Evolutionary conservation across 1,140 invertebrate species (phyloP), one percentile per base, ranked within the genome.

Genomic region (Atta colombica): DNA sequence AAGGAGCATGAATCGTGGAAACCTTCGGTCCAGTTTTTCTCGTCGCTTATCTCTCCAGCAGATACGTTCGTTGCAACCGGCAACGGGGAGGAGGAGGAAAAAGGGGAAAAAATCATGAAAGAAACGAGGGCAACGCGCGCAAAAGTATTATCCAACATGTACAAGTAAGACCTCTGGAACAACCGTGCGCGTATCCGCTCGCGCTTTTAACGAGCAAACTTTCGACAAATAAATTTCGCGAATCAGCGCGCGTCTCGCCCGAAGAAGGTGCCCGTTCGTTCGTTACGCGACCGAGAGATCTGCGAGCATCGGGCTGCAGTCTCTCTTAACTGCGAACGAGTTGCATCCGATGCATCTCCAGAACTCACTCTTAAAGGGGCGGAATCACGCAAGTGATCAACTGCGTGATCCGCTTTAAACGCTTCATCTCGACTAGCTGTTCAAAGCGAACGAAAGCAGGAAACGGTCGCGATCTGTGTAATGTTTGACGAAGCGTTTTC

Each of bases 141-240:
- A 55, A 71, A 81, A 72, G 78, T 58, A 81, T 21, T 82, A 72
- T 72, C 51, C 49, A 21, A 21, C 66, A 8, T 14, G 51, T 55
- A 39, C 78, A 80, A 80, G 45, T 45, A 82, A 68, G 28, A 35
- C 25, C 45, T 63, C 28, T 18, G 49, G 25, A 39, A 69, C 39
- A 71, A 45, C 10, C 69, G 28, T 35, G 51, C n/a, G 21, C 35
- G 51, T 65, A 65, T 35, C 16, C 25, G 31, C 66, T 39, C 49
- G 65, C 39, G 77, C 85, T 89, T 91, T 91, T 91, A 90, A 90
- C 90, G 89, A 91, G 90, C 80, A 89, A 91, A 91, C 89, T 91
- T 91, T 89, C 77, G 63, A 77, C 90, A 89, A 91, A 91, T 91
- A 91, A 91, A 90, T 91, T 90, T 89, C 77, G 77, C 85, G 72